Evolutionary conservation across 2,797 vertebrate genomes (phyloP).

Genomic region (Pteronotus mesoamericanus): DNA sequence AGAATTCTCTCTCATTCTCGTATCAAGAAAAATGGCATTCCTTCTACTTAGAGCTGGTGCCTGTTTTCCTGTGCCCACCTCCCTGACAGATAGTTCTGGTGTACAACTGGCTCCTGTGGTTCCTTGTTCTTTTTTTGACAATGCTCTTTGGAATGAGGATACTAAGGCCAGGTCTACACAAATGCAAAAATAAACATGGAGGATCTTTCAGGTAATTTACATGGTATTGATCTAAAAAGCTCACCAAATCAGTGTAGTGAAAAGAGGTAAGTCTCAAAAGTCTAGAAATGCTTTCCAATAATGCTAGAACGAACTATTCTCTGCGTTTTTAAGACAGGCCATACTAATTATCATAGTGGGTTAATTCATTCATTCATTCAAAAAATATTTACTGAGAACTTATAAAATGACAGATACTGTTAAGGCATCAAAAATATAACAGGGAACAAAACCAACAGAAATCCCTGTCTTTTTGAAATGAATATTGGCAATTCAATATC

Average conservation of each 20-base stretch:
- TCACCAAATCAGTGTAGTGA: background rate
- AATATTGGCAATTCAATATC: background rate
- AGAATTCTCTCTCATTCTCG: background rate
- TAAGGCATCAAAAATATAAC: background rate
- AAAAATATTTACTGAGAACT: constrained; percentile 14
- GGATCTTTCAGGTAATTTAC: background rate
- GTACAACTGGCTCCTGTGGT: background rate
- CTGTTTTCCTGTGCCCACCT: background rate
- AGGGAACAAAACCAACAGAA: constrained; percentile 24
- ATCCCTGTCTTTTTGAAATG: background rate
- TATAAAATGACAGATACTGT: background rate
- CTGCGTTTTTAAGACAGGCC: background rate
- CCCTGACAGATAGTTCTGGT: background rate
- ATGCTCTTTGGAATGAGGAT: background rate
- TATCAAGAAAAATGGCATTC: background rate
- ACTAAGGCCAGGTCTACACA: background rate
- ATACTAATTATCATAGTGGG: background rate
- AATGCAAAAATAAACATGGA: background rate
- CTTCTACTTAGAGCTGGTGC: background rate
- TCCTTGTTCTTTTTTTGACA: background rate
- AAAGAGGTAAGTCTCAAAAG: background rate
- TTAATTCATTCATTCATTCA: constrained; percentile 28
- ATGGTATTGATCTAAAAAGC: background rate
- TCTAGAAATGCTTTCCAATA: background rate
- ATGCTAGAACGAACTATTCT: background rate